Evolutionary conservation across 2,888 invertebrate species (phyloP).

Genomic region (Habroteleia sp.): DNA sequence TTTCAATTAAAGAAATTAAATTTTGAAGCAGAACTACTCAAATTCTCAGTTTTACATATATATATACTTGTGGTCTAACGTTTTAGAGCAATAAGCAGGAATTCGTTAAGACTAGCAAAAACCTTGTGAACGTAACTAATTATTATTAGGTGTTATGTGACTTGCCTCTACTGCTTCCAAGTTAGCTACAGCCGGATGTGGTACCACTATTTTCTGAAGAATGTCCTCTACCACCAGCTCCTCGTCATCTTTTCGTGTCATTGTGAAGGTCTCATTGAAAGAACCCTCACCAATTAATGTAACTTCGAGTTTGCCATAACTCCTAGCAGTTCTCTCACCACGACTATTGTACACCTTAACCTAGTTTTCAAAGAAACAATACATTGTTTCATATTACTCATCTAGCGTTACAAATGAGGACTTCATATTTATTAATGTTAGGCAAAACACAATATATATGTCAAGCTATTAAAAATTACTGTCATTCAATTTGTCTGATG

Average conservation of each 20-base stretch:
- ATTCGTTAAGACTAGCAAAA: constrained; percentile 13
- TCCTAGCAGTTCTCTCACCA: constrained; percentile 85
- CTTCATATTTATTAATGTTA: neutral
- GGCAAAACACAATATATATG: constrained; percentile 4
- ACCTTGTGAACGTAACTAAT: constrained; percentile 18
- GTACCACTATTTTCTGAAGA: constrained; percentile 91
- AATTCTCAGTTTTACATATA: no score
- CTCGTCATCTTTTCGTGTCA: constrained; percentile 92
- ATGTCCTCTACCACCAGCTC: constrained; percentile 87
- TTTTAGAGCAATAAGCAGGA: neutral
- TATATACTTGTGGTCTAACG: no score
- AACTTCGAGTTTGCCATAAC: constrained; percentile 89
- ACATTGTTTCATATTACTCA: constrained; percentile 39
- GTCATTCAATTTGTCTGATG: neutral
- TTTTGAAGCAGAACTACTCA: no score
- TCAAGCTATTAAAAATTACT: neutral
- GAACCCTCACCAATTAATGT: constrained; percentile 90
- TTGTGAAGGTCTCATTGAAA: constrained; percentile 93
- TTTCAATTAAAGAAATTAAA: no score
- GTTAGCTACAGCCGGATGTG: constrained; percentile 91
- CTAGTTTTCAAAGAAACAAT: constrained; percentile 77
- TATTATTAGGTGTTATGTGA: constrained; percentile 50
- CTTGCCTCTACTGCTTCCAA: constrained; percentile 80
- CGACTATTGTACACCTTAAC: constrained; percentile 90
- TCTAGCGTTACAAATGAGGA: neutral